A percentile compares a stretch with the other conserved stretches of the same genome.
phyloP scores from a whole-genome alignment of 2,113 vertebrate species.

The Rhinolophus ferrumequinum region DNA sequence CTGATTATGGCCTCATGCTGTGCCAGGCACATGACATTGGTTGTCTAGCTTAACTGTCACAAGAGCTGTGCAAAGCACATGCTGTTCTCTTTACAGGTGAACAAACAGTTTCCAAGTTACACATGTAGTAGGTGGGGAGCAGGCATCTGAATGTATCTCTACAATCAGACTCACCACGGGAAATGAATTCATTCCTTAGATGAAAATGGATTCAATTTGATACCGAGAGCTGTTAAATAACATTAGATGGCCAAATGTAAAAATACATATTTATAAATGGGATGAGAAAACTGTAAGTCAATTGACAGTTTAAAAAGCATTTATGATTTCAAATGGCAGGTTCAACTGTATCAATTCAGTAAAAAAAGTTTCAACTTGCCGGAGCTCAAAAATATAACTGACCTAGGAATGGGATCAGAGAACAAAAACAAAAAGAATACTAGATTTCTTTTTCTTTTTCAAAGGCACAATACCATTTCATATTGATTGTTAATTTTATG shows the following conservation, averaged over 20 bases:
- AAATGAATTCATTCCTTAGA: not conserved
- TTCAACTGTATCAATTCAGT: not conserved
- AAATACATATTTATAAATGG: not conserved
- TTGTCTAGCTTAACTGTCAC: not conserved
- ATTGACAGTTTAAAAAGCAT: not conserved
- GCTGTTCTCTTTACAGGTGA: not conserved
- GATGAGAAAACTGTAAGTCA: not conserved
- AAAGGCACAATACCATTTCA: not conserved
- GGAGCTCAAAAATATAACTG: not conserved
- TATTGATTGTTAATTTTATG: not conserved
- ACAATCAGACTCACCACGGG: not conserved
- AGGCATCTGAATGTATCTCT: not conserved
- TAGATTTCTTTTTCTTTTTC: constrained; percentile 2
- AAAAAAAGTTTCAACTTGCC: not conserved
- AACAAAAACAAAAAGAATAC: not conserved
- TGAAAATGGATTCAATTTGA: not conserved
- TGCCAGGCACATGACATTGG: fast-evolving
- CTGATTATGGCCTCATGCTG: not conserved
- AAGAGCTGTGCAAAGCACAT: not conserved
- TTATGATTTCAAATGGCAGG: not conserved
- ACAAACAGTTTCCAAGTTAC: not conserved
- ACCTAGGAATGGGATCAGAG: not conserved
- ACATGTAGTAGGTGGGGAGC: not conserved
- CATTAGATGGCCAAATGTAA: not conserved
- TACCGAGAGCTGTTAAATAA: not conserved